phyloP scores from a whole-genome alignment of 2,888 invertebrate genomes.

The Nomada ferruginata region DNA sequence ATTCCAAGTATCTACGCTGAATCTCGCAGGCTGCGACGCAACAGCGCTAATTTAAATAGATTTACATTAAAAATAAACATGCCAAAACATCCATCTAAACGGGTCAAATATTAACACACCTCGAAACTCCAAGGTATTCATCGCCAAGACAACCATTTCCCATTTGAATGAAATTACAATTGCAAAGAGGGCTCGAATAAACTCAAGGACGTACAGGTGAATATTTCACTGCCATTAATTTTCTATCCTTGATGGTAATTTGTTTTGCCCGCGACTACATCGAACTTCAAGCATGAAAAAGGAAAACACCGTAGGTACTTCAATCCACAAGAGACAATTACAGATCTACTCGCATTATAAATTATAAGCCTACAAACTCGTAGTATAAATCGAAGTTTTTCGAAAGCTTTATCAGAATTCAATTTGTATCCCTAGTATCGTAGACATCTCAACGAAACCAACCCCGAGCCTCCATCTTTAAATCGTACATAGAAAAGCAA shows the following conservation, averaged over 20 bases:
- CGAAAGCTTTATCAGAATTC: too few relatives aligned
- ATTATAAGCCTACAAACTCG: too few relatives aligned
- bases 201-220: background rate
- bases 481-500: too few relatives aligned
- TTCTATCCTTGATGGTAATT: background rate
- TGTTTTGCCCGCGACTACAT: background rate
- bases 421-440: too few relatives aligned
- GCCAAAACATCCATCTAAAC: conserved; percentile 30
- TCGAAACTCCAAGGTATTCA: background rate
- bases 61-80: conserved; percentile 58
- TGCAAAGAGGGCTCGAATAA: conserved; percentile 8
- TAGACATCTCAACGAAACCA: too few relatives aligned
- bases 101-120: conserved; percentile 14
- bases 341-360: too few relatives aligned
- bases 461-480: too few relatives aligned
- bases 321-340: too few relatives aligned
- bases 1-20: conserved; percentile 51
- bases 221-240: conserved; percentile 8
- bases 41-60: conserved; percentile 57
- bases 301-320: background rate
- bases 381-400: too few relatives aligned
- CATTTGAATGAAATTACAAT: conserved; percentile 23
- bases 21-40: conserved; percentile 44
- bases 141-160: background rate
- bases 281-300: background rate